Percentiles rank a stretch among this genome's conserved stretches.
Evolutionary conservation across 2,113 vertebrate genomes (phyloP).

Genomic region (Sebastes schlegelii): DNA sequence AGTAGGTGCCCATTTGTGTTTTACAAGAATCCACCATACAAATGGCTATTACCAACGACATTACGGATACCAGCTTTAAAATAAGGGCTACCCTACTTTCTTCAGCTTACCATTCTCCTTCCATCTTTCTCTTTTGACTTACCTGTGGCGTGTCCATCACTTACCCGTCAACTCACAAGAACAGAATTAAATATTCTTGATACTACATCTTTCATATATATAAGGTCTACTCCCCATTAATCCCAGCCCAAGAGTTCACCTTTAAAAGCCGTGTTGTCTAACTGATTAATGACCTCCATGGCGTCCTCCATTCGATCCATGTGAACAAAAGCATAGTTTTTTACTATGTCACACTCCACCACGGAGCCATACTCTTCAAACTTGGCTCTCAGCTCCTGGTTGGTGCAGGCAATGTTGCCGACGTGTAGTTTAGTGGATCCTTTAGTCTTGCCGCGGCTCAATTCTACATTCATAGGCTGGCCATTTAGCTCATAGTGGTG

Average conservation of each 20-base stretch:
- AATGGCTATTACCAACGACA: not conserved
- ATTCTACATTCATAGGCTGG: conserved; percentile 94
- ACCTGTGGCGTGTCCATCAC: conserved; percentile 54
- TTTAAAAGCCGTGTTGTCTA: conserved; percentile 95
- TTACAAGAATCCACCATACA: not conserved
- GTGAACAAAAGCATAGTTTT: conserved; percentile 98
- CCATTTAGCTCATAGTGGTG: conserved; percentile 96
- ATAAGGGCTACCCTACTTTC: not conserved
- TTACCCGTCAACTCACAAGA: conserved; percentile 56
- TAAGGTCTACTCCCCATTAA: conserved; percentile 38
- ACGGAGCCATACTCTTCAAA: conserved; percentile 96
- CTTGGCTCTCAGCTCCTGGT: conserved; percentile 93
- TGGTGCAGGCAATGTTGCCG: conserved; percentile 93
- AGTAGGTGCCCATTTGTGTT: not conserved
- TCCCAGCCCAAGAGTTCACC: conserved; percentile 84
- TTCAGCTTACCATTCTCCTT: not conserved
- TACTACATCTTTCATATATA: not conserved
- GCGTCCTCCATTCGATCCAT: conserved; percentile 97
- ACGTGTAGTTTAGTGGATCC: conserved; percentile 96
- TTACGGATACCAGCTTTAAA: conserved; percentile 77
- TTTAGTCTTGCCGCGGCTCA: conserved; percentile 92
- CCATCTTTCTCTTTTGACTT: conserved; percentile 47
- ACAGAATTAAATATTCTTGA: conserved; percentile 30
- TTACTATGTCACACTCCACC: conserved; percentile 96
- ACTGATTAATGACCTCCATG: conserved; percentile 93